Evolutionary conservation across 2,888 invertebrate species (phyloP).

Genomic region (Synergus japonicus): DNA sequence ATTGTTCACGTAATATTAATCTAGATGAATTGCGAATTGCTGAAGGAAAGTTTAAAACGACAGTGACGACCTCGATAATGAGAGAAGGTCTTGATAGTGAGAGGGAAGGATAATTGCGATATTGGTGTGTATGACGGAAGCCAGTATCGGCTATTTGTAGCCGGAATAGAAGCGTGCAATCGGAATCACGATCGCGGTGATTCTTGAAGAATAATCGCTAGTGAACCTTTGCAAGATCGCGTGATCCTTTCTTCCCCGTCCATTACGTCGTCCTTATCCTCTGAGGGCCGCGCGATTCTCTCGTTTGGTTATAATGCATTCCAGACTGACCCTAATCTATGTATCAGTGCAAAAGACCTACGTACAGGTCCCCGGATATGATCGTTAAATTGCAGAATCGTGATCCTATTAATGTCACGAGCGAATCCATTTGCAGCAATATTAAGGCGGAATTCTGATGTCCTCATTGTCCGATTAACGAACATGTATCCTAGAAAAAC

Average conservation of each 20-base stretch:
- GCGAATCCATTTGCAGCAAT: constrained; percentile 31
- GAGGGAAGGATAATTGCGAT: neutral
- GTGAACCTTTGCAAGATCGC: constrained; percentile 60
- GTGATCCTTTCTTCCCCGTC: constrained; percentile 62
- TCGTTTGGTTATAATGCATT: constrained; percentile 37
- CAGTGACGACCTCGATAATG: neutral
- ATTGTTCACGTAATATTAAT: no score
- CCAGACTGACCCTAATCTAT: constrained; percentile 40
- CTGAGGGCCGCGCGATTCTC: constrained; percentile 50
- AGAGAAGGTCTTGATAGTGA: neutral
- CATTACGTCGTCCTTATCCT: constrained; percentile 60
- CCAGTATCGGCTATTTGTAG: constrained; percentile 51
- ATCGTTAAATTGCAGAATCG: constrained; percentile 39
- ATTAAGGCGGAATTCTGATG: constrained; percentile 22
- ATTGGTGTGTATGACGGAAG: constrained; percentile 51
- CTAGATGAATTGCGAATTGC: no score
- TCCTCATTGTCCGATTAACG: constrained; percentile 21
- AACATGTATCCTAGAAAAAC: neutral
- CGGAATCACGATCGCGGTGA: constrained; percentile 54
- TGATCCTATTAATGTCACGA: constrained; percentile 39
- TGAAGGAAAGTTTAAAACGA: neutral
- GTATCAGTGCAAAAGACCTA: constrained; percentile 31
- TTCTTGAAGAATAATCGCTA: constrained; percentile 44
- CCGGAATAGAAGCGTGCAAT: constrained; percentile 51
- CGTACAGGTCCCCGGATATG: constrained; percentile 40